Conservation (phyloP, 92 coral and sea anemone genomes). For the Epizoanthus stellaris region DNA sequence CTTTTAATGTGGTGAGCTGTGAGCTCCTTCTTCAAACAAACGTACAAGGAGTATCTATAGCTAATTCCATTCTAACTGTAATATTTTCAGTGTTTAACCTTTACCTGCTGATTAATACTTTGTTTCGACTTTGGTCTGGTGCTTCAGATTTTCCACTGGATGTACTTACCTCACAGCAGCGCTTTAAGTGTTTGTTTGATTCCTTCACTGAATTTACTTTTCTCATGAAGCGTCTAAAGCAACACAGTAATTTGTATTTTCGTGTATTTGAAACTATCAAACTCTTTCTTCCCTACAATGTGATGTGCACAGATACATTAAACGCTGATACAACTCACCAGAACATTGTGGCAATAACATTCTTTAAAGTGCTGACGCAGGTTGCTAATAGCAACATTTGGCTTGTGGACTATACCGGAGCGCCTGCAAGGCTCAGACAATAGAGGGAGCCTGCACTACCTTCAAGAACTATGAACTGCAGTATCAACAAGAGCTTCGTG, state of each 20-base stretch:
- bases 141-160: slow-evolving; percentile 14
- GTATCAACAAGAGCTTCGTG: neutral
- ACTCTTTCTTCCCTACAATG: slow-evolving; percentile 10
- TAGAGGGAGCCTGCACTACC: neutral
- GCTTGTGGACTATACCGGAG: neutral
- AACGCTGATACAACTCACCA: neutral
- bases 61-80: neutral
- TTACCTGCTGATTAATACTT: neutral
- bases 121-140: slow-evolving; percentile 4
- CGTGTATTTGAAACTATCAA: neutral
- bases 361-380: neutral
- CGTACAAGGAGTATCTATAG: slow-evolving; percentile 2
- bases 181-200: neutral
- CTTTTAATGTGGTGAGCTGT: neutral
- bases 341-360: neutral
- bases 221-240: neutral
- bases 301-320: neutral
- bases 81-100: neutral
- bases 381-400: neutral
- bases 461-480: neutral
- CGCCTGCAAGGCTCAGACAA: neutral
- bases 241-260: slow-evolving; percentile 9
- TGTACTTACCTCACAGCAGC: neutral
- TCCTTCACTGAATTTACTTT: slow-evolving; percentile 11
- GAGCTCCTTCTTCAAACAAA: neutral